phyloP scores from a whole-genome alignment of 2,113 vertebrate genomes.

The Neogale vison region DNA sequence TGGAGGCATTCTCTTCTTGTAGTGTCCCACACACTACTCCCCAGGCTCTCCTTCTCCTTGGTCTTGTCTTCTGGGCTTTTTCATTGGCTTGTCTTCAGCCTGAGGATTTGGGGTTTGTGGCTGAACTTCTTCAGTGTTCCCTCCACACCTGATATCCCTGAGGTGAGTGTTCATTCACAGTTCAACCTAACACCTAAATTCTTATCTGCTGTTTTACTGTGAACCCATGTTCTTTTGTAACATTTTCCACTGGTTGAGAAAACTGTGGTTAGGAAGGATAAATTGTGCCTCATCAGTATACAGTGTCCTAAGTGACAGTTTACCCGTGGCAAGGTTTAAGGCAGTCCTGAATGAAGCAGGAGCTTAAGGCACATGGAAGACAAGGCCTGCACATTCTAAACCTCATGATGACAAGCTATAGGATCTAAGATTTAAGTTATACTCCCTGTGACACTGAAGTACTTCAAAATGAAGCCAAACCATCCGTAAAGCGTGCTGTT shows the following conservation, averaged over 20 bases:
- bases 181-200: background rate
- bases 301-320: background rate
- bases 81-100: background rate
- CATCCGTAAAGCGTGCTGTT: background rate
- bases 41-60: background rate
- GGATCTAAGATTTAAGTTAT: background rate
- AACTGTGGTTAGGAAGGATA: background rate
- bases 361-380: background rate
- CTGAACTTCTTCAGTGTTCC: background rate
- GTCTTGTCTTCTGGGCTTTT: background rate
- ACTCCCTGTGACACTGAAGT: background rate
- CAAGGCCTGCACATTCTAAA: background rate
- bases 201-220: background rate
- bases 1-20: background rate
- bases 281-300: background rate
- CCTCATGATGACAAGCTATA: background rate
- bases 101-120: background rate
- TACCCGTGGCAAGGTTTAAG: background rate
- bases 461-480: background rate
- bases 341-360: background rate
- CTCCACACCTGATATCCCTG: background rate
- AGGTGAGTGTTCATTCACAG: background rate
- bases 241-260: conserved; percentile 6
- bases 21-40: fast-evolving
- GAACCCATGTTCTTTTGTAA: background rate